A percentile compares a stretch with the other conserved stretches of the same genome.
phyloP scores from a whole-genome alignment of 2,797 vertebrate genomes.

The Peromyscus melanophrys region DNA sequence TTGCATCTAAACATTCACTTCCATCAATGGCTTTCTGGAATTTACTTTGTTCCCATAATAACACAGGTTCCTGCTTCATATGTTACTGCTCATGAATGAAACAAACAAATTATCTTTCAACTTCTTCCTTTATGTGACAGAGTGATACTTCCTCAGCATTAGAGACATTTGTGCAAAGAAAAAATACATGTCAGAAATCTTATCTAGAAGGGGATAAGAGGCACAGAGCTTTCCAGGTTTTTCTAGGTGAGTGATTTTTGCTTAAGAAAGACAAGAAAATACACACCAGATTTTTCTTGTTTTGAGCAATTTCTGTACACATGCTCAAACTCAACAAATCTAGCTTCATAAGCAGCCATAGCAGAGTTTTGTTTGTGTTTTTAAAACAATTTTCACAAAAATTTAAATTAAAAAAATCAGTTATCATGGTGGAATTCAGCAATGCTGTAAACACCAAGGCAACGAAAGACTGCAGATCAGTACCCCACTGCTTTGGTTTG shows the following conservation, averaged over 20 bases:
- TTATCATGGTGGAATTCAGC: neutral
- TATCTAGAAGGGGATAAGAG: neutral
- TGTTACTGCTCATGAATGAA: neutral
- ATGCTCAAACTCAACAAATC: neutral
- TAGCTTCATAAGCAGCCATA: neutral
- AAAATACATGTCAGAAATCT: neutral
- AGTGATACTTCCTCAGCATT: neutral
- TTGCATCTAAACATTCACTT: neutral
- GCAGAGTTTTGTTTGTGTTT: neutral
- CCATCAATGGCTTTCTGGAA: neutral
- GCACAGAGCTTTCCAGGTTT: neutral
- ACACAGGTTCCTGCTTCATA: neutral
- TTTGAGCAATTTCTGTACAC: neutral
- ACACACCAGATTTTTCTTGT: neutral
- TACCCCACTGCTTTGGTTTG: neutral
- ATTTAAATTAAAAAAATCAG: neutral
- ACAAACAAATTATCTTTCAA: neutral
- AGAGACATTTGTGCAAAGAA: neutral
- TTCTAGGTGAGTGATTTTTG: neutral
- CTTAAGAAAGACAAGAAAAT: neutral
- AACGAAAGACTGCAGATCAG: neutral
- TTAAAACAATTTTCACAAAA: neutral
- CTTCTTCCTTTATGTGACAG: neutral
- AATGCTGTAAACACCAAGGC: neutral
- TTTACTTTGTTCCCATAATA: conserved; percentile 16